A percentile compares a stretch with the other conserved stretches of the same genome.
Conservation (phyloP, 2,113 vertebrate genomes). For the Rhinogobius similis region DNA sequence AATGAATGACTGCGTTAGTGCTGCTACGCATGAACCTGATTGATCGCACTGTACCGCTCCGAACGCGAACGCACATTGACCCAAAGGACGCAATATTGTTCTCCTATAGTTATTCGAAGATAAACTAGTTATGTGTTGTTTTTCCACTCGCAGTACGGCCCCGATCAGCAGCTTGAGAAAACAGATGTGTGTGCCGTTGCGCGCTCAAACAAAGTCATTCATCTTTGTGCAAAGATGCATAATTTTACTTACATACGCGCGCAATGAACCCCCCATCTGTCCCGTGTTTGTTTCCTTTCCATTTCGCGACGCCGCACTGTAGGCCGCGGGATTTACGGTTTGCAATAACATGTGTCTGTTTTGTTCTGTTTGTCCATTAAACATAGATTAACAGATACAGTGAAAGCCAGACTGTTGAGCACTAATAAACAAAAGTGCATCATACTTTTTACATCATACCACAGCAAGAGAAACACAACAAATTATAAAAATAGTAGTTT, state of each 20-base stretch:
- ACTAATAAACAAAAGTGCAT: too few relatives aligned
- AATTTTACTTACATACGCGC: conserved; percentile 9
- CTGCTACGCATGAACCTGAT: background rate
- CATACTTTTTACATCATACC: too few relatives aligned
- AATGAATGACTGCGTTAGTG: background rate
- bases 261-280: conserved; percentile 19
- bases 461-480: too few relatives aligned
- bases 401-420: background rate
- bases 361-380: background rate
- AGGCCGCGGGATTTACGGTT: conserved; percentile 2
- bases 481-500: too few relatives aligned
- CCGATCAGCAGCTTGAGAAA: conserved; percentile 9
- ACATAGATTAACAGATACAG: background rate
- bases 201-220: conserved; percentile 11
- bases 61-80: background rate
- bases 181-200: conserved; percentile 19
- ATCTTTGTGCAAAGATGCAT: conserved; percentile 11
- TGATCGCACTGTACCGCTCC: background rate
- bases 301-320: background rate
- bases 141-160: background rate
- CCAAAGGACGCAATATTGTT: background rate
- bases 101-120: conserved; percentile 7
- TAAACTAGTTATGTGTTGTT: conserved; percentile 4
- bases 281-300: conserved; percentile 11
- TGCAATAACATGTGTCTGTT: background rate